Conservation (phyloP, 2,113 vertebrate species). For the Malaclemys terrapin region DNA sequence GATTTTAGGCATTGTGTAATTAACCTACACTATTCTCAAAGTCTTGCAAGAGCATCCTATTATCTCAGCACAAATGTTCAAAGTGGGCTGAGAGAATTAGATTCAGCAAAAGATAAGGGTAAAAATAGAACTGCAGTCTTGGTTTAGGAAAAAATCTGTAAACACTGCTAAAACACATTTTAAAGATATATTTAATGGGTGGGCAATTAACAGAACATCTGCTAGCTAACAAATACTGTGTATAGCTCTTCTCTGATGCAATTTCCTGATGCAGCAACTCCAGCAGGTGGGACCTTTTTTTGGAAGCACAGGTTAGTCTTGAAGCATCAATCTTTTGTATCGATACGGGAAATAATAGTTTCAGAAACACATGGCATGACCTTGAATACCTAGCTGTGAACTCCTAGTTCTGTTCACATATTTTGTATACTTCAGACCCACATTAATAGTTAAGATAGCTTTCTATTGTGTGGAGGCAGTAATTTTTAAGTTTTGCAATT, state of each 20-base stretch:
- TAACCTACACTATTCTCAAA: background rate
- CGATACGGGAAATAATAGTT: background rate
- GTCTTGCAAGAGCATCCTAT: background rate
- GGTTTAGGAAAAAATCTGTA: background rate
- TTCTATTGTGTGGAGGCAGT: background rate
- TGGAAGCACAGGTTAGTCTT: background rate
- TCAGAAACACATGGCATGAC: background rate
- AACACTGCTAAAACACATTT: background rate
- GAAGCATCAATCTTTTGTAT: background rate
- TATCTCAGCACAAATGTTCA: background rate
- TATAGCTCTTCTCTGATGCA: background rate
- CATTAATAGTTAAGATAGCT: too few species aligned
- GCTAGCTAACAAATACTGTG: background rate
- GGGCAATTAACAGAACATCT: background rate
- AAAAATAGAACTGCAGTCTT: background rate
- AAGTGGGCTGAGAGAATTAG: background rate
- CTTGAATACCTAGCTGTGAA: background rate
- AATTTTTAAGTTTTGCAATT: background rate
- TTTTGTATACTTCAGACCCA: too few species aligned
- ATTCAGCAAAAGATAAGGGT: background rate
- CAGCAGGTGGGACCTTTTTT: background rate
- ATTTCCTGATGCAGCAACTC: background rate
- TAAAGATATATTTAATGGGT: background rate
- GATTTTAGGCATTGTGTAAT: background rate
- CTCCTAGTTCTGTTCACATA: too few species aligned